These are phyloP conservation scores for Drosophila barbarae DNA, from an alignment of 2,888 invertebrate species.

Conservation along the genomic window DNA sequence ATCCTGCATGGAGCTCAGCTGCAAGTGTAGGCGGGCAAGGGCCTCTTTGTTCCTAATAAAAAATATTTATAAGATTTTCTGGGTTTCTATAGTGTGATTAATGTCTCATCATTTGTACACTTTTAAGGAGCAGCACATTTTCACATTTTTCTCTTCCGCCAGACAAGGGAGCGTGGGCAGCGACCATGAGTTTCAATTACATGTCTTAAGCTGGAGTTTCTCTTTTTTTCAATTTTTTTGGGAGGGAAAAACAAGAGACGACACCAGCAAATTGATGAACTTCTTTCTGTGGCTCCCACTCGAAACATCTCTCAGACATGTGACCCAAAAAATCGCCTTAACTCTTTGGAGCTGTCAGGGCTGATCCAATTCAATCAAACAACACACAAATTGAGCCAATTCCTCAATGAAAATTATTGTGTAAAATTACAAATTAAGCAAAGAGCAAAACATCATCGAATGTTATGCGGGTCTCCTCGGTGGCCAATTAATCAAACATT, in stretches of 20 bases:
- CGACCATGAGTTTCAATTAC: slow-evolving; percentile 67
- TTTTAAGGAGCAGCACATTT: slow-evolving; percentile 61
- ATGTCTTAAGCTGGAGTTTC: slow-evolving; percentile 31
- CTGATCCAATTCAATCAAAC: slow-evolving; percentile 62
- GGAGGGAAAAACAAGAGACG: slow-evolving; percentile 31
- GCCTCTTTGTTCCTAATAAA: slow-evolving; percentile 58
- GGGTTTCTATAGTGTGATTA: slow-evolving; percentile 52
- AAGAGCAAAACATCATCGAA: slow-evolving; percentile 40
- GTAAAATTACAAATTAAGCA: slow-evolving; percentile 70
- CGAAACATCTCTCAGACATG: slow-evolving; percentile 42
- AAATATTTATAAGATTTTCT: slow-evolving; percentile 22
- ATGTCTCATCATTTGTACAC: slow-evolving; percentile 54
- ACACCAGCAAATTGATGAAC: slow-evolving; percentile 56
- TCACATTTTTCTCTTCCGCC: slow-evolving; percentile 42
- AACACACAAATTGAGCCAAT: slow-evolving; percentile 56
- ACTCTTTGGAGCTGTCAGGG: slow-evolving; percentile 50
- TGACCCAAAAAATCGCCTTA: slow-evolving; percentile 46
- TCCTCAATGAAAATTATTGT: slow-evolving; percentile 54
- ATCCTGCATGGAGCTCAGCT: slow-evolving; percentile 46
- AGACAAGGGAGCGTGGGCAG: slow-evolving; percentile 57
- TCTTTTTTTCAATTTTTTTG: slow-evolving; percentile 53
- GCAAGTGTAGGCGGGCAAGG: slow-evolving; percentile 47
- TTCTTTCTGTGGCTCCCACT: slow-evolving; percentile 32
- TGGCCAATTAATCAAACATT: slow-evolving; percentile 68
- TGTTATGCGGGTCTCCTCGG: slow-evolving; percentile 56